These are phyloP conservation scores for Actinemys pallida DNA, from an alignment of 2,113 vertebrate genomes.

Conservation along the genomic window DNA sequence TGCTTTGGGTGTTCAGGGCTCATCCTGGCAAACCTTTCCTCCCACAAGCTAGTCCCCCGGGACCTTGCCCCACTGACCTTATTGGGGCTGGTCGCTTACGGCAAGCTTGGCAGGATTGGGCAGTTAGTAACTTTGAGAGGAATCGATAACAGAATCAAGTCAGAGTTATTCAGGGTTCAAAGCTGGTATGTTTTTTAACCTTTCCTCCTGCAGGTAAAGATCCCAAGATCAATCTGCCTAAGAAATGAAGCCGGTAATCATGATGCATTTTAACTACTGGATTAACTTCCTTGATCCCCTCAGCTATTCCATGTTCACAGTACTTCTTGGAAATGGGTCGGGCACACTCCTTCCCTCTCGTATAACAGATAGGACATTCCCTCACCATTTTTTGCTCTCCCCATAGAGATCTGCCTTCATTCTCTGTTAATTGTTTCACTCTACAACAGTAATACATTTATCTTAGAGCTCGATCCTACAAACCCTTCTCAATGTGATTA, in stretches of 20 bases:
- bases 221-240: background rate
- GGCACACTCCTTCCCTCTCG: background rate
- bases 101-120: background rate
- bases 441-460: background rate
- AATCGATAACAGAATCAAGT: background rate
- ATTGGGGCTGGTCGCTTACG: background rate
- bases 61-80: background rate
- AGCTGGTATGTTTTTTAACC: background rate
- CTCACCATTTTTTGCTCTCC: background rate
- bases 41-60: background rate
- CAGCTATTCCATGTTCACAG: background rate
- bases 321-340: background rate
- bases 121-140: background rate
- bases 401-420: background rate
- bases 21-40: background rate
- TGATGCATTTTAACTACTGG: background rate
- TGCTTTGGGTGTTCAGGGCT: background rate
- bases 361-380: background rate
- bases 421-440: background rate
- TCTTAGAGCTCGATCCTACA: background rate
- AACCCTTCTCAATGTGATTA: background rate
- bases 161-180: background rate
- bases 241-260: background rate
- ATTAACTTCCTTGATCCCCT: background rate
- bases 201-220: background rate